Conservation (phyloP, 2,797 vertebrate genomes). For the Alosa sapidissima region DNA sequence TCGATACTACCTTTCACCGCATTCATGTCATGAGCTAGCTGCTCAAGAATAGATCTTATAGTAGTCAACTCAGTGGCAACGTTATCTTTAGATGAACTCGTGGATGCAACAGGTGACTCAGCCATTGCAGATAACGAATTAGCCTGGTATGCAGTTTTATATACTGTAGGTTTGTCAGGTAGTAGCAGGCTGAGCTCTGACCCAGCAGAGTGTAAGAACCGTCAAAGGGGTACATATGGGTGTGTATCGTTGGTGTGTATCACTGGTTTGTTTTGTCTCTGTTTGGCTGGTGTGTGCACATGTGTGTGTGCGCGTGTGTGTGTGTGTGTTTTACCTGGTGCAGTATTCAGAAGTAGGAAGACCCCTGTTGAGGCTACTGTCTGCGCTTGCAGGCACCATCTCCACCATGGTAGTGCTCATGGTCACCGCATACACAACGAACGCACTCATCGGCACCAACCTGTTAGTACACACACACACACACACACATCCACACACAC, state of each 20-base stretch:
- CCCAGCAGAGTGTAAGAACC: not conserved
- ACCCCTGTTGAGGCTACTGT: not conserved
- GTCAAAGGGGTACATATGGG: too few species aligned
- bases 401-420: slow-evolving; percentile 30
- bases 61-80: too few species aligned
- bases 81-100: too few species aligned
- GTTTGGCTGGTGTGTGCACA: not conserved
- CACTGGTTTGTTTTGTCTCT: not conserved
- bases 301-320: slow-evolving; percentile 9
- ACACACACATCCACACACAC: too few species aligned
- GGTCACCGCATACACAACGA: slow-evolving; percentile 61
- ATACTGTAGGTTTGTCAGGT: too few species aligned
- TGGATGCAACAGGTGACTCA: too few species aligned
- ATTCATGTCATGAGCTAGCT: too few species aligned
- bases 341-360: slow-evolving; percentile 29
- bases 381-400: not conserved
- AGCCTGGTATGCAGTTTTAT: too few species aligned
- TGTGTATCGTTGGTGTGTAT: not conserved
- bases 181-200: too few species aligned
- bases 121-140: too few species aligned
- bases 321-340: slow-evolving; percentile 39
- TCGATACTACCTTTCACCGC: too few species aligned
- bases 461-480: slow-evolving; percentile 53
- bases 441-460: slow-evolving; percentile 61
- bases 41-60: too few species aligned